These are phyloP conservation scores for Hemicordylus capensis DNA, from an alignment of 2,113 vertebrate species.

Conservation along the genomic window DNA sequence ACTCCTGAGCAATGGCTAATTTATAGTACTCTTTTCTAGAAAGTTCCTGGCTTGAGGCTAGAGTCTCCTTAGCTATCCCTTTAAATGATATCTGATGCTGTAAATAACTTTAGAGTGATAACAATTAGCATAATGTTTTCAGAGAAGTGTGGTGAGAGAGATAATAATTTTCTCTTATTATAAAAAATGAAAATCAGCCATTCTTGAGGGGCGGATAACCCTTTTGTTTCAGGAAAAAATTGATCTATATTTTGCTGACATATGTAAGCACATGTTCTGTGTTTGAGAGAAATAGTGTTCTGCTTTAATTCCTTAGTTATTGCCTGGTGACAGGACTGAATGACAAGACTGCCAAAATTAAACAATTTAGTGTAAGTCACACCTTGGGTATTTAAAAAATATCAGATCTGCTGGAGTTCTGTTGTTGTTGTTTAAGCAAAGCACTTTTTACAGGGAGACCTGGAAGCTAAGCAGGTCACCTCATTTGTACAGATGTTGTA, in stretches of 20 bases:
- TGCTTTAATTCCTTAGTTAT: conserved; percentile 55
- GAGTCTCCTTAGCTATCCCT: conserved; percentile 76
- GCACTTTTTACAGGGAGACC: not conserved
- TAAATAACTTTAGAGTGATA: conserved; percentile 75
- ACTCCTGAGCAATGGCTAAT: conserved; percentile 81
- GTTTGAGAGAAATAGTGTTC: conserved; percentile 33
- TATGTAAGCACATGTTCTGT: conserved; percentile 31
- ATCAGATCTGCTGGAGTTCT: conserved; percentile 17
- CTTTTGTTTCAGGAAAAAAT: conserved; percentile 53
- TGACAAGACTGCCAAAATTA: conserved; percentile 28
- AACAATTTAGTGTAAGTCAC: conserved; percentile 43
- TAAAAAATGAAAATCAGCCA: conserved; percentile 56
- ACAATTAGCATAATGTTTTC: conserved; percentile 49
- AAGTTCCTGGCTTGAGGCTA: conserved; percentile 80
- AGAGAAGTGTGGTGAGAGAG: conserved; percentile 4
- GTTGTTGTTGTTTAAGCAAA: not conserved
- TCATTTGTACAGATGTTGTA: not conserved
- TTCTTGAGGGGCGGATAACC: conserved; percentile 16
- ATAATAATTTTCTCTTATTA: conserved; percentile 65
- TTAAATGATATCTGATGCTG: conserved; percentile 78
- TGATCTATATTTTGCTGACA: conserved; percentile 45
- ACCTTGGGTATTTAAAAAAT: conserved; percentile 38
- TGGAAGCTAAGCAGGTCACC: not conserved
- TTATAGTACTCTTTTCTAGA: conserved; percentile 82
- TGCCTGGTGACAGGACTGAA: conserved; percentile 23